These are phyloP conservation scores for Caenorhabditis sp. DNA, from an alignment of 2,888 invertebrate species.

Conservation along the genomic window DNA sequence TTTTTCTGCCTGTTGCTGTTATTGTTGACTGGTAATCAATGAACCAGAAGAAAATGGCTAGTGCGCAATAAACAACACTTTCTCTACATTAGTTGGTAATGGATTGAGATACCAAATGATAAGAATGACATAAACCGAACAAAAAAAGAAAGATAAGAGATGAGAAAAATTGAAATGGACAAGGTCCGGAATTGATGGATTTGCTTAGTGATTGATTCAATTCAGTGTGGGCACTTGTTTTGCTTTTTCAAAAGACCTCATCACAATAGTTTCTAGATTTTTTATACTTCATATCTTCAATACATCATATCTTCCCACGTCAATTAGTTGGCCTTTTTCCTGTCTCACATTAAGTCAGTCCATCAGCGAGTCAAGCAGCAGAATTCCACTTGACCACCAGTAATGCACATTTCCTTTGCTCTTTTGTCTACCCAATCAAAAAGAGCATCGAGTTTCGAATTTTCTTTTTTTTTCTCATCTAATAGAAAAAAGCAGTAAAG, in stretches of 20 bases:
- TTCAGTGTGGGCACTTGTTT: not conserved
- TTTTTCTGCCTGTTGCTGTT: not conserved
- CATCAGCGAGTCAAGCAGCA: not conserved
- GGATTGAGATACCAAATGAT: not conserved
- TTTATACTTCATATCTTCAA: no score
- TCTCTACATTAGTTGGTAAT: not conserved
- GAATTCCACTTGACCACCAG: not conserved
- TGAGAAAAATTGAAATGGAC: not conserved
- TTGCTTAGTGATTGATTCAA: not conserved
- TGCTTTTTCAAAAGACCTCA: no score
- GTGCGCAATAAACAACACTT: not conserved
- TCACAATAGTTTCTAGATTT: no score
- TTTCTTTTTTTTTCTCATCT: not conserved
- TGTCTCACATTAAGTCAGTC: not conserved
- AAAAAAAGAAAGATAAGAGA: not conserved
- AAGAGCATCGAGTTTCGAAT: not conserved
- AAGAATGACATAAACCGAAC: no score
- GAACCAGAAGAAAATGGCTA: not conserved
- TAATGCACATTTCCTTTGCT: not conserved
- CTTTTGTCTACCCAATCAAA: not conserved
- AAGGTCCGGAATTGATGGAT: not conserved
- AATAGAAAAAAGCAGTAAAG: slow-evolving; percentile 1
- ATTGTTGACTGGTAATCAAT: not conserved
- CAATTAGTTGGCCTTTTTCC: not conserved
- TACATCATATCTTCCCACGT: not conserved